Evolutionary conservation across 1,140 invertebrate genomes (phyloP).

Genomic region (Lordiphosa mommai): DNA sequence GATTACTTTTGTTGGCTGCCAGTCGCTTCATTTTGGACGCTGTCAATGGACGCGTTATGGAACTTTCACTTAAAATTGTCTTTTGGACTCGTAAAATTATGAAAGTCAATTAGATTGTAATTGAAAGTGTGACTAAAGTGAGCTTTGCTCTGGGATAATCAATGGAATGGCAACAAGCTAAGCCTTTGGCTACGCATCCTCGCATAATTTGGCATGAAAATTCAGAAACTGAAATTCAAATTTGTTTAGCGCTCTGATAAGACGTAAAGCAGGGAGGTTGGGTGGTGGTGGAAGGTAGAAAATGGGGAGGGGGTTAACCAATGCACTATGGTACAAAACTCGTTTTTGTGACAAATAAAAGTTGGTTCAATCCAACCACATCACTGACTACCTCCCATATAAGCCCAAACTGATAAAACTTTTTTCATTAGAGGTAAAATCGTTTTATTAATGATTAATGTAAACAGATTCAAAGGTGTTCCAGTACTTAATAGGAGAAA

Average conservation of each 20-base stretch:
- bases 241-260: conserved; percentile 45
- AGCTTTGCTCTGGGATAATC: conserved; percentile 15
- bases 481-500: no score
- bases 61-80: conserved; percentile 30
- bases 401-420: no score
- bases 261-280: not conserved
- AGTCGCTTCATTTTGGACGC: conserved; percentile 14
- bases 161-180: conserved; percentile 18
- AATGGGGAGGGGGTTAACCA: no score
- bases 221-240: conserved; percentile 52
- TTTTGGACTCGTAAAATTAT: conserved; percentile 43
- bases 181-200: conserved; percentile 29
- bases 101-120: conserved; percentile 20
- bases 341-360: no score
- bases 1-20: conserved; percentile 41
- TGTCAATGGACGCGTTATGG: conserved; percentile 54
- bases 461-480: no score
- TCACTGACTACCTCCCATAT: no score
- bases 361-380: no score
- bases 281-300: no score
- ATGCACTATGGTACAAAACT: no score
- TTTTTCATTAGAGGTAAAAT: no score
- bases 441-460: no score
- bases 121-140: conserved; percentile 32
- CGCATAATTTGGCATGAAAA: conserved; percentile 57